phyloP scores from a whole-genome alignment of 2,113 vertebrate genomes.

The Cyprinodon brontotheroides region DNA sequence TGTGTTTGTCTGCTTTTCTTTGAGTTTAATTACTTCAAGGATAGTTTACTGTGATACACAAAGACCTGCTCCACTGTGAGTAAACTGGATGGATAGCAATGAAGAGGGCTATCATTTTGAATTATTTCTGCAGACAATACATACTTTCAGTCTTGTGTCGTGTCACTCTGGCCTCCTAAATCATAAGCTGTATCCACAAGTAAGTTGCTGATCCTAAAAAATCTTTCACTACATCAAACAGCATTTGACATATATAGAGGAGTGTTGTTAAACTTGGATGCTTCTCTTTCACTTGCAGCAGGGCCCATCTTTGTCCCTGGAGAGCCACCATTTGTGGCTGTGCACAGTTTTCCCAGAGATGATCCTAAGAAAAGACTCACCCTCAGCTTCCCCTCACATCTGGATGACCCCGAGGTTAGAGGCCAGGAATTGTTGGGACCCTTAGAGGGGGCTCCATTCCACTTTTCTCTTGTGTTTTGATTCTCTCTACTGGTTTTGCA shows the following conservation, averaged over 20 bases:
- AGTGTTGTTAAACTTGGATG: constrained; percentile 62
- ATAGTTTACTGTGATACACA: constrained; percentile 38
- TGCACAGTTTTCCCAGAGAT: constrained; percentile 64
- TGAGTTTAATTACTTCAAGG: constrained; percentile 3
- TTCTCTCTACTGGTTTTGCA: constrained; percentile 30
- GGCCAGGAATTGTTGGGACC: constrained; percentile 28
- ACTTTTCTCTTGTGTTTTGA: constrained; percentile 34
- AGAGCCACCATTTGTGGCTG: constrained; percentile 49
- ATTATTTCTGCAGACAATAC: constrained; percentile 65
- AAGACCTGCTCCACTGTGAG: constrained; percentile 40
- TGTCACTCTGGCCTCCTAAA: constrained; percentile 50
- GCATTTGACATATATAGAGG: constrained; percentile 61
- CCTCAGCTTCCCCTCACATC: constrained; percentile 68
- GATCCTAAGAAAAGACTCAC: constrained; percentile 62
- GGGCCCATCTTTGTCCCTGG: constrained; percentile 64
- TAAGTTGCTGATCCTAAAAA: constrained; percentile 49
- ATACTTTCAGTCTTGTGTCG: constrained; percentile 66
- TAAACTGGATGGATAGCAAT: constrained; percentile 7
- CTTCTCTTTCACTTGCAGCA: constrained; percentile 45
- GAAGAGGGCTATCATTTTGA: constrained; percentile 39
- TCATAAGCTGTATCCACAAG: constrained; percentile 50
- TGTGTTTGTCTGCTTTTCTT: not conserved
- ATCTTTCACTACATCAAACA: constrained; percentile 53
- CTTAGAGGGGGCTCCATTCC: constrained; percentile 41
- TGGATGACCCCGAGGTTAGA: constrained; percentile 69